Percentiles rank a stretch among this genome's conserved stretches.
These are phyloP conservation scores for Ecdyonurus torrentis DNA, from an alignment of 2,888 invertebrate genomes.

Conservation along the genomic window DNA sequence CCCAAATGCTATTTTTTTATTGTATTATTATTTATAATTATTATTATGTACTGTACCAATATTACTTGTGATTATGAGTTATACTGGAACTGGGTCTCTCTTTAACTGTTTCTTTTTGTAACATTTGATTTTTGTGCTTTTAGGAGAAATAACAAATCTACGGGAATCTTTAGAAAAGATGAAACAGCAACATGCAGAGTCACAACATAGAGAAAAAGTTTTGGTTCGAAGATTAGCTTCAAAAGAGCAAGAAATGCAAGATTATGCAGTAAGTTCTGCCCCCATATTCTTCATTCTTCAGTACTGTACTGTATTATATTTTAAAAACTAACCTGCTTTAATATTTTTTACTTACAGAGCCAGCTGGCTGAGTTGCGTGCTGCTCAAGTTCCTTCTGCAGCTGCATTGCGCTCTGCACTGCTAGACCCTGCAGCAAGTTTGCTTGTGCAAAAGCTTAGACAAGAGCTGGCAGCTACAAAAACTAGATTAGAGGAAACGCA, in stretches of 20 bases:
- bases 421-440: constrained; percentile 93
- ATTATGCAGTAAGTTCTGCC: constrained; percentile 65
- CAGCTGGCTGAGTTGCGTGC: constrained; percentile 89
- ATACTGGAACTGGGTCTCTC: too few relatives aligned
- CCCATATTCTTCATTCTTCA: too few relatives aligned
- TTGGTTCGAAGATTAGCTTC: constrained; percentile 80
- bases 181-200: constrained; percentile 67
- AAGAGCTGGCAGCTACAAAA: constrained; percentile 76
- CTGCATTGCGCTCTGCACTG: constrained; percentile 62
- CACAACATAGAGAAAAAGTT: constrained; percentile 80
- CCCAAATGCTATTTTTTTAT: too few relatives aligned
- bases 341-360: constrained; percentile 38
- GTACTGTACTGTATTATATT: not conserved
- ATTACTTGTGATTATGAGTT: too few relatives aligned
- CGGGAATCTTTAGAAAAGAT: constrained; percentile 64
- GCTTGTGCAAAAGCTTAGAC: constrained; percentile 74
- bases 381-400: constrained; percentile 60
- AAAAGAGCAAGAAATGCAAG: constrained; percentile 94
- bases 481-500: constrained; percentile 91
- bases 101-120: too few relatives aligned
- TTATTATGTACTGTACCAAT: too few relatives aligned
- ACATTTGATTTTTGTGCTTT: constrained; percentile 20
- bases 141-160: constrained; percentile 52
- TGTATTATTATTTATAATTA: too few relatives aligned
- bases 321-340: not conserved